Evolutionary conservation across 1,140 invertebrate genomes (phyloP).

Genomic region (Thaumatotibia leucotreta): DNA sequence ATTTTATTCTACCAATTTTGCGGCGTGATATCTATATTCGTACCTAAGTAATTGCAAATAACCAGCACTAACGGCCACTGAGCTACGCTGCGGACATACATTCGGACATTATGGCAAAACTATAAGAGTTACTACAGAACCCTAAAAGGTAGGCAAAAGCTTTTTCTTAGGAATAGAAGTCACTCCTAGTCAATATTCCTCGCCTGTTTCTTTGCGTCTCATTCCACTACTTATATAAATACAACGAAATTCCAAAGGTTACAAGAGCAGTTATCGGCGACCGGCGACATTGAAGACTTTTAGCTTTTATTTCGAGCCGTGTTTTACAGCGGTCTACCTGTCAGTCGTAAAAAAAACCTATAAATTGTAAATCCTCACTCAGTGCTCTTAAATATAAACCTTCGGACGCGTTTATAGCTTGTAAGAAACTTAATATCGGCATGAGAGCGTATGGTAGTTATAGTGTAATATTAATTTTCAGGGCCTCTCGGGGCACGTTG

Average conservation of each 20-base stretch:
- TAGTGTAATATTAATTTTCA: neutral
- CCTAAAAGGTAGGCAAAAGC: no score
- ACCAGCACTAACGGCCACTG: no score
- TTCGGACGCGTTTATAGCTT: neutral
- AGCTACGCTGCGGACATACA: no score
- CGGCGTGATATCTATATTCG: no score
- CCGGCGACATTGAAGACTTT: conserved; percentile 6
- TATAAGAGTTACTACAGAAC: no score
- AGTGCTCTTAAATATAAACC: neutral
- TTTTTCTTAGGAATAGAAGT: no score
- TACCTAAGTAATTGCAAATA: no score
- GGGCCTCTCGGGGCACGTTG: neutral
- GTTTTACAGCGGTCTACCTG: neutral
- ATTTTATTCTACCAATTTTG: no score
- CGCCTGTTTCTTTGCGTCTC: no score
- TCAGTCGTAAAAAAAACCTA: neutral
- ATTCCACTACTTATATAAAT: neutral
- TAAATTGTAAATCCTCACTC: neutral
- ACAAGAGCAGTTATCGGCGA: neutral
- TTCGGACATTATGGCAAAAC: no score
- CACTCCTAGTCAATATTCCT: neutral
- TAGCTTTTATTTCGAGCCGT: neutral
- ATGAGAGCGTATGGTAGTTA: neutral
- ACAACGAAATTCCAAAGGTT: neutral
- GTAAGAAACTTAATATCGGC: neutral